Evolutionary conservation across 2,888 invertebrate genomes (phyloP).

Genomic region (Aphodius granarius): DNA sequence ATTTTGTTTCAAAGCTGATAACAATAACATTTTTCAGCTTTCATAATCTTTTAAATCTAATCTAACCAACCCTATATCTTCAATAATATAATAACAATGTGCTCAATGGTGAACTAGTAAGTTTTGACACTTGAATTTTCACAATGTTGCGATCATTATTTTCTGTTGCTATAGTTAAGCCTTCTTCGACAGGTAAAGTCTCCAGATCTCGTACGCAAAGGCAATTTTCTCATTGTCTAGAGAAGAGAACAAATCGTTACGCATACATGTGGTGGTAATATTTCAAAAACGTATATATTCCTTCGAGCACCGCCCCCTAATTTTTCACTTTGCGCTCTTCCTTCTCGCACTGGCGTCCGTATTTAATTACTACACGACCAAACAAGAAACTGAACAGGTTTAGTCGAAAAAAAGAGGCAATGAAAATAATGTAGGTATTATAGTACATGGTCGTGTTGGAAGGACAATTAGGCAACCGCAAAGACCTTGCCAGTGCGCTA

Average conservation of each 20-base stretch:
- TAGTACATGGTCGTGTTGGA: background rate
- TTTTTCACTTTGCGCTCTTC: background rate
- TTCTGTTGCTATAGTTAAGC: too few species aligned
- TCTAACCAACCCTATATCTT: too few species aligned
- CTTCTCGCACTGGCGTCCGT: background rate
- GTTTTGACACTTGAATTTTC: too few species aligned
- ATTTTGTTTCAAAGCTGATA: too few species aligned
- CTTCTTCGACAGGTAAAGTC: too few species aligned
- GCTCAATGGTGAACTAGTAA: too few species aligned
- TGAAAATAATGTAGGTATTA: background rate
- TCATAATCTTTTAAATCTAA: too few species aligned
- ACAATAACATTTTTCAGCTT: too few species aligned
- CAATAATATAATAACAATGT: too few species aligned
- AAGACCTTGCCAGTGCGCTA: background rate
- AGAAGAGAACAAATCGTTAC: background rate
- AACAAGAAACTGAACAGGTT: background rate
- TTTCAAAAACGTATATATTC: background rate
- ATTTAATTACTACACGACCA: background rate
- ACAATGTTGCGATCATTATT: too few species aligned
- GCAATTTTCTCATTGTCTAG: background rate
- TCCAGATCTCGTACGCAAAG: conserved; percentile 29
- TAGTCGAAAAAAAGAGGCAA: background rate
- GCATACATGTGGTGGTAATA: background rate
- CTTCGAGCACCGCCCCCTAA: background rate
- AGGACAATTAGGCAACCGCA: background rate